phyloP scores from a whole-genome alignment of 2,797 vertebrate genomes.

The Clarias laeviceps region DNA sequence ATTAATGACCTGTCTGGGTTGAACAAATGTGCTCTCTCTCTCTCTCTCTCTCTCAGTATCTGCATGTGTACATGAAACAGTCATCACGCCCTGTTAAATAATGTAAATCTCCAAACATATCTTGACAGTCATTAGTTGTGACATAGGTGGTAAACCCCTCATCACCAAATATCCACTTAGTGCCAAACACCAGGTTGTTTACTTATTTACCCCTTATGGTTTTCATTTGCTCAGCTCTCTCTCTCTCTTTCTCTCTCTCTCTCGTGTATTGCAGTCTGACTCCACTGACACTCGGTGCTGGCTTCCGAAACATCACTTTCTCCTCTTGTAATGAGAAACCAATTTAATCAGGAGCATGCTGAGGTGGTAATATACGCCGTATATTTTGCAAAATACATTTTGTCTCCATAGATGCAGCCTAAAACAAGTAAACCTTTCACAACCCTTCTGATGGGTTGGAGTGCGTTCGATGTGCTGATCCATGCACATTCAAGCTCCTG shows the following conservation, averaged over 20 bases:
- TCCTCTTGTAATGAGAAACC: conserved; percentile 46
- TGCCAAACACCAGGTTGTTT: conserved; percentile 54
- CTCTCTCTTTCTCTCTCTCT: conserved; percentile 46
- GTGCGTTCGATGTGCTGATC: conserved; percentile 5
- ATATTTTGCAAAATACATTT: conserved; percentile 14
- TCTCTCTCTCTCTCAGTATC: conserved; percentile 11
- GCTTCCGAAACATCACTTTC: conserved; percentile 32
- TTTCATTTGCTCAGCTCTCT: conserved; percentile 51
- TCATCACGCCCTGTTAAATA: conserved; percentile 45
- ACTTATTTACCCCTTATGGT: conserved; percentile 57
- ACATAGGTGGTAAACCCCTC: conserved; percentile 51
- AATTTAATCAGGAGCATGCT: conserved; percentile 27
- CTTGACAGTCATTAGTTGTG: conserved; percentile 56
- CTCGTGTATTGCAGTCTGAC: conserved; percentile 42
- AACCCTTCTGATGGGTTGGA: neutral
- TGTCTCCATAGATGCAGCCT: neutral
- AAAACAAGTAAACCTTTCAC: conserved; percentile 4
- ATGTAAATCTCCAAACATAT: conserved; percentile 40
- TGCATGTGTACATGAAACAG: neutral
- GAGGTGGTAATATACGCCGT: conserved; percentile 25
- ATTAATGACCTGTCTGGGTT: conserved; percentile 61
- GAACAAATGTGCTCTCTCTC: conserved; percentile 48
- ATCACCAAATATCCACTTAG: conserved; percentile 55
- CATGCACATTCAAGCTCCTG: neutral
- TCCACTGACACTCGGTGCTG: conserved; percentile 20